Evolutionary conservation across 2,888 invertebrate species (phyloP), one percentile per base, ranked within the genome.

Genomic region (Ptychoptera albimana): DNA sequence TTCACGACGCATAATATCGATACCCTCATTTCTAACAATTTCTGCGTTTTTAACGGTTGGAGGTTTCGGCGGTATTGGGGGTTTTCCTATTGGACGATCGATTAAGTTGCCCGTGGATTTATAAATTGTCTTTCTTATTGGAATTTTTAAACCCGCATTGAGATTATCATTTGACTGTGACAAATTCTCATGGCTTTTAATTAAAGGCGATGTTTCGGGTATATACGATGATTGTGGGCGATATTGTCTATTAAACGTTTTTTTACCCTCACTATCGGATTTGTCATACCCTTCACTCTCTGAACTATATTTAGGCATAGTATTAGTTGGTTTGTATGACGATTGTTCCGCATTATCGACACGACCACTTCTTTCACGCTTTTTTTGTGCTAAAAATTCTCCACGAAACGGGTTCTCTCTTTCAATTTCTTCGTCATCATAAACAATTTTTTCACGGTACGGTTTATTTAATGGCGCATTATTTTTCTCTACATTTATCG

Each of bases 381-480:
- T 50, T 11, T 50, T 50, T 47, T 49, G 12, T 52, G 52, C 12
- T 36, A 60, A 51, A 47, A 57, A 59, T 43, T 60, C 59, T 45
- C 58, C 56, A 0, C 64, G 60, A 51, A 66, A 66, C 16, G 66
- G 66, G 55, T 66, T 66, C 37, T 66, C 66, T 2, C 59, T 57
- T 45, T 64, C 64, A 44, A 63, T 58, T 54, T 65, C 64, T 53
- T 65, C 64, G 34, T 52, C 51, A 12, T 50, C 48, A 8, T 55
- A 53, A 5, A 53, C 42, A 6, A 48, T 37, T 35, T 46, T 49
- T 47, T 55, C 55, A 2, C 39, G 42, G 10, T 42, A 37, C 14
- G 49, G 45, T 1, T 51, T 46, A 13, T 31, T 15, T 10, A n/a
- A 7, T 15, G 14, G 15, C 31, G 15, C 15, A 15, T 31, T 40